These are phyloP conservation scores for Rhineura floridana DNA, from an alignment of 2,113 vertebrate genomes.

Conservation along the genomic window DNA sequence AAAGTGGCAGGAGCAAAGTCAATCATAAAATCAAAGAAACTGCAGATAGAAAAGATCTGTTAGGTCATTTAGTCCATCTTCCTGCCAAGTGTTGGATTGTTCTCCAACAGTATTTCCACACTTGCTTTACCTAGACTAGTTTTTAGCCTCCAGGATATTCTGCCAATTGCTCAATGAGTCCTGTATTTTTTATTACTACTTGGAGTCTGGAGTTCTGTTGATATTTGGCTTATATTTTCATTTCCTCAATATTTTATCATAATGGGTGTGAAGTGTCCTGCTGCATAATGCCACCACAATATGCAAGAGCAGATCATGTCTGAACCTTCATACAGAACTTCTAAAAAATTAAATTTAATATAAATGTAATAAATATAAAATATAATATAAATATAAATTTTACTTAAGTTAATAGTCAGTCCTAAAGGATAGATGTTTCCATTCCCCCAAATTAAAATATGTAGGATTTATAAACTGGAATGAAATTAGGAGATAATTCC, in stretches of 20 bases:
- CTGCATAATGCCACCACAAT: not conserved
- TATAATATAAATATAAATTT: too few species aligned
- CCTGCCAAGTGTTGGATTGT: not conserved
- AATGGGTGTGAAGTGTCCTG: not conserved
- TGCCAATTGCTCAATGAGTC: not conserved
- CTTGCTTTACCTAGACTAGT: not conserved
- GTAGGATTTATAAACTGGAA: not conserved
- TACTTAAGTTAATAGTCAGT: not conserved
- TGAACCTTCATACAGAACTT: not conserved
- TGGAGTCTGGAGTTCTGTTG: not conserved
- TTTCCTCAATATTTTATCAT: not conserved
- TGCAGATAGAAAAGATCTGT: not conserved
- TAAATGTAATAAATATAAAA: too few species aligned
- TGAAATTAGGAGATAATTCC: slow-evolving; percentile 25
- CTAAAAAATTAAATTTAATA: not conserved
- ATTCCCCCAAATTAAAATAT: not conserved
- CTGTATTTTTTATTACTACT: not conserved
- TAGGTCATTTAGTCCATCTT: not conserved
- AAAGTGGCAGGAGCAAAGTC: not conserved
- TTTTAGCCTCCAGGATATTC: not conserved
- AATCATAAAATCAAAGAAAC: slow-evolving; percentile 1
- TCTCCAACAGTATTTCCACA: not conserved
- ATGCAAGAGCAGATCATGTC: not conserved
- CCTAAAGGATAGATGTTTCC: not conserved
- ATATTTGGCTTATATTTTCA: not conserved